phyloP scores from a whole-genome alignment of 2,888 invertebrate species.

The Eupithecia subfuscata region DNA sequence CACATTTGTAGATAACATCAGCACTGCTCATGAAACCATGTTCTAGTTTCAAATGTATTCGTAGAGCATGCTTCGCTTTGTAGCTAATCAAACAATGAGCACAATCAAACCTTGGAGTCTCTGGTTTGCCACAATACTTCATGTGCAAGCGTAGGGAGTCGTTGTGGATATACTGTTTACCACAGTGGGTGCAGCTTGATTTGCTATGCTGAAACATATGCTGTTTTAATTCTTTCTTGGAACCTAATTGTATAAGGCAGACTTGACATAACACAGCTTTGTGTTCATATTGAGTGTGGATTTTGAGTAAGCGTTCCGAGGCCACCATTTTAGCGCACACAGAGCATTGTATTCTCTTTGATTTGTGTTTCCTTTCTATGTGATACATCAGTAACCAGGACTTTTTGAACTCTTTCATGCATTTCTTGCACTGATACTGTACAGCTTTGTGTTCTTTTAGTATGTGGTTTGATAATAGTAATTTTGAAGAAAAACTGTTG shows the following conservation, averaged over 20 bases:
- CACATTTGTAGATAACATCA: not conserved
- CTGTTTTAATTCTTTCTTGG: constrained; percentile 57
- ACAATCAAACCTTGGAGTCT: not conserved
- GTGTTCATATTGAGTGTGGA: constrained; percentile 63
- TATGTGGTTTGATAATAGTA: not conserved
- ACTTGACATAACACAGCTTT: constrained; percentile 62
- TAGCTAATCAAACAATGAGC: not conserved
- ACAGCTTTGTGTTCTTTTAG: not conserved
- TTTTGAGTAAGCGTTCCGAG: constrained; percentile 60
- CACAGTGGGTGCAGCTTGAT: not conserved
- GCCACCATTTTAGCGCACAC: constrained; percentile 74
- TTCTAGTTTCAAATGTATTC: constrained; percentile 4
- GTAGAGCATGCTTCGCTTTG: constrained; percentile 8
- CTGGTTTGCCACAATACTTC: not conserved
- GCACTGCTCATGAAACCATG: constrained; percentile 8
- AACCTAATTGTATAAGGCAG: constrained; percentile 66
- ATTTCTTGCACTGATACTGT: not conserved
- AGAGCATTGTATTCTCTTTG: constrained; percentile 65
- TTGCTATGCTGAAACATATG: constrained; percentile 49
- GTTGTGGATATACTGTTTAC: not conserved
- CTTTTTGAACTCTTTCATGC: not conserved
- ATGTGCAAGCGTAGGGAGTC: not conserved
- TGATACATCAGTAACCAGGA: not conserved
- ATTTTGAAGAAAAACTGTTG: constrained; percentile 28
- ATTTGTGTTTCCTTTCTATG: constrained; percentile 2